A percentile compares a stretch with the other conserved stretches of the same genome.
Conservation (phyloP, 2,113 vertebrate genomes). For the Pterocles gutturalis region DNA sequence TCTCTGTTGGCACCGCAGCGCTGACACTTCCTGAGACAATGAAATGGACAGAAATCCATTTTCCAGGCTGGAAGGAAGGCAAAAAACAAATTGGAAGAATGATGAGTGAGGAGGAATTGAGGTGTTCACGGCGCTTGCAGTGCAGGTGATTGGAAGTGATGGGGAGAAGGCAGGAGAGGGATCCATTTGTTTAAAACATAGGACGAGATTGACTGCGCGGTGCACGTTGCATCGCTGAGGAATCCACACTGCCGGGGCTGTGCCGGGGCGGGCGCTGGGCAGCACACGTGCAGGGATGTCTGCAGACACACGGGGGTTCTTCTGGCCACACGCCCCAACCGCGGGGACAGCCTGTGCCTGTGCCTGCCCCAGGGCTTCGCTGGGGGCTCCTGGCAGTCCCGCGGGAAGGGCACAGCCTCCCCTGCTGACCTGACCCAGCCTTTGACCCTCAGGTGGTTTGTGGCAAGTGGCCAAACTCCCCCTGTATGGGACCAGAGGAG, state of each 20-base stretch:
- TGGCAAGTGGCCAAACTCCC: background rate
- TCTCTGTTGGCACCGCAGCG: background rate
- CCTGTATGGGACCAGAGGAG: background rate
- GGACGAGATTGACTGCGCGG: background rate
- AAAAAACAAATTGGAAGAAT: slow-evolving; percentile 25
- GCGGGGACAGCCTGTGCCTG: fast-evolving
- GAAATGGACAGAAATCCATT: slow-evolving; percentile 52
- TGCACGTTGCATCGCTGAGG: background rate
- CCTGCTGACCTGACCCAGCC: background rate
- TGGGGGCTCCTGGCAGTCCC: background rate
- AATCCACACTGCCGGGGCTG: fast-evolving
- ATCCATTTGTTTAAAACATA: background rate
- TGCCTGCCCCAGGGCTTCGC: fast-evolving
- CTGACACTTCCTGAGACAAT: background rate
- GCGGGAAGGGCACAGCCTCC: background rate
- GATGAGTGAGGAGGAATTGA: slow-evolving; percentile 47
- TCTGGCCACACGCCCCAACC: background rate
- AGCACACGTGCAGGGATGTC: fast-evolving
- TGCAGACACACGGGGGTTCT: fast-evolving
- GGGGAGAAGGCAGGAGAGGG: background rate
- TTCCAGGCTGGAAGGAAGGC: slow-evolving; percentile 14
- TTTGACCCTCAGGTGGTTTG: no score
- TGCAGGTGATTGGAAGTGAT: background rate
- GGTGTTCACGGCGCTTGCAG: background rate
- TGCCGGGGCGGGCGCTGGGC: background rate